Conservation (phyloP, 2,888 invertebrate genomes). For the Terebella lapidaria region DNA sequence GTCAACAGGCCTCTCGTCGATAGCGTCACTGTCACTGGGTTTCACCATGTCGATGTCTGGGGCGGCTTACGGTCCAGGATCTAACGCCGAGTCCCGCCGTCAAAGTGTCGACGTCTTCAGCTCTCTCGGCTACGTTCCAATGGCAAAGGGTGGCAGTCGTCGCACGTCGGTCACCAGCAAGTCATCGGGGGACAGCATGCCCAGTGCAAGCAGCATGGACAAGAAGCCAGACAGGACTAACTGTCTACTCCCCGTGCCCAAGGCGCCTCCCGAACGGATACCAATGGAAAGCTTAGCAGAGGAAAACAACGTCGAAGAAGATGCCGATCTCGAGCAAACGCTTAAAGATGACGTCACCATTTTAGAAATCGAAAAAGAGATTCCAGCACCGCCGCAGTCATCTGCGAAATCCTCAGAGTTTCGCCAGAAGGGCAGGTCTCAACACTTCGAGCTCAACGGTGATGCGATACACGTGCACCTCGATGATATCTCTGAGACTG, state of each 20-base stretch:
- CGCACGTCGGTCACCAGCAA: not conserved
- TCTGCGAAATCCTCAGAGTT: not conserved
- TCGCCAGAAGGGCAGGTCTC: not conserved
- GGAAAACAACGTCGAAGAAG: not conserved
- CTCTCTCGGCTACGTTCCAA: not conserved
- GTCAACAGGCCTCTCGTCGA: conserved; percentile 25
- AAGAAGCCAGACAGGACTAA: not conserved
- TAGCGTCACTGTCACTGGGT: conserved; percentile 26
- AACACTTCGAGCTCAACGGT: not conserved
- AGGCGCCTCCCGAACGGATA: not conserved
- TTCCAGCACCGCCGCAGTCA: not conserved
- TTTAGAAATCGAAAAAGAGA: too few species aligned
- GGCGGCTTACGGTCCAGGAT: not conserved
- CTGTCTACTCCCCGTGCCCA: not conserved
- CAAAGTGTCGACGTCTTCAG: not conserved
- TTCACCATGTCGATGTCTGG: conserved; percentile 27
- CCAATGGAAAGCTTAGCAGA: not conserved
- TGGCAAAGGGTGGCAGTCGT: not conserved
- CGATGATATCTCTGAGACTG: too few species aligned
- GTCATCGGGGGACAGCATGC: not conserved
- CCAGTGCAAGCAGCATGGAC: not conserved
- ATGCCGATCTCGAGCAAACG: not conserved
- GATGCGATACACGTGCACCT: not conserved
- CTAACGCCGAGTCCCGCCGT: not conserved
- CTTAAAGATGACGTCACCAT: too few species aligned